Evolutionary conservation across 1,140 invertebrate species (phyloP).

Genomic region (Drosophila trapezifrons): DNA sequence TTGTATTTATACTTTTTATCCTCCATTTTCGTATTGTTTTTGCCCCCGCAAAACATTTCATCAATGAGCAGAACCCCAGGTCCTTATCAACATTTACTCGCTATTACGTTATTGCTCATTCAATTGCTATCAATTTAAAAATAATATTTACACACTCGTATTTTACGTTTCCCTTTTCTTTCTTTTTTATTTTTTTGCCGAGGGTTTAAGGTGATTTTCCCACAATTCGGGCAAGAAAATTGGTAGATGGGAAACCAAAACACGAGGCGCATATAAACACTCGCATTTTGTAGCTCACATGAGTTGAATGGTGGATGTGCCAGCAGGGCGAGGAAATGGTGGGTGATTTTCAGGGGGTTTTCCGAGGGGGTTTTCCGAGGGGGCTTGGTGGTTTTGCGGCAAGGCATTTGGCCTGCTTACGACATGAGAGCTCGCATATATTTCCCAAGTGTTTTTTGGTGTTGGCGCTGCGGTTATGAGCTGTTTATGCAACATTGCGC

Average conservation of each 20-base stretch:
- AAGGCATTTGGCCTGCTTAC: slow-evolving; percentile 34
- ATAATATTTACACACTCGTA: slow-evolving; percentile 75
- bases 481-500: slow-evolving; percentile 58
- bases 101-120: slow-evolving; percentile 74
- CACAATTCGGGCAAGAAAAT: slow-evolving; percentile 7
- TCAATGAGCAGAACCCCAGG: neutral
- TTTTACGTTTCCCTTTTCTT: slow-evolving; percentile 35
- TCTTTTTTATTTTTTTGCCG: neutral
- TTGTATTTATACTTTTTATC: neutral
- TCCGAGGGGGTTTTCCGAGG: neutral
- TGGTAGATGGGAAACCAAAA: slow-evolving; percentile 39
- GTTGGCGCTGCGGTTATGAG: slow-evolving; percentile 53
- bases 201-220: slow-evolving; percentile 44
- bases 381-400: slow-evolving; percentile 11
- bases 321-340: neutral
- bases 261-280: slow-evolving; percentile 65
- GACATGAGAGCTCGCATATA: slow-evolving; percentile 41
- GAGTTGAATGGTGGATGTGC: slow-evolving; percentile 21
- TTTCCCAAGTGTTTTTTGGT: slow-evolving; percentile 54
- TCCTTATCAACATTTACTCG: slow-evolving; percentile 50
- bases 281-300: slow-evolving; percentile 56
- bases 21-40: slow-evolving; percentile 2
- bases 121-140: slow-evolving; percentile 76
- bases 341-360: neutral
- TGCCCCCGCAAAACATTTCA: slow-evolving; percentile 6